Conservation (phyloP, 2,797 vertebrate species). For the Hydrolagus colliei region DNA sequence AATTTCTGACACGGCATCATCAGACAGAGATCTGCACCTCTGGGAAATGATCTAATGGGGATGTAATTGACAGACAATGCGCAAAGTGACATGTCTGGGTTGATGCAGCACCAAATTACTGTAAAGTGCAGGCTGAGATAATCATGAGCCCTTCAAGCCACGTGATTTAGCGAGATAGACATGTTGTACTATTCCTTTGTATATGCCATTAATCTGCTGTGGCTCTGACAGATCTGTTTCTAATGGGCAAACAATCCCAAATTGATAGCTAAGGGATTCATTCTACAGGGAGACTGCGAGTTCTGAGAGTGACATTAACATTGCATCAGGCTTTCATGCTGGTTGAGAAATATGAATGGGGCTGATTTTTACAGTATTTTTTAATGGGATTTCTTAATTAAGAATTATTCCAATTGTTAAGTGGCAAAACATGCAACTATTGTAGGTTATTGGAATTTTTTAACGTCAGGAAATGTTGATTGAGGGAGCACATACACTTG, state of each 20-base stretch:
- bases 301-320: neutral
- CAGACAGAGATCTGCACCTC: neutral
- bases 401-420: too few relatives aligned
- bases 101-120: neutral
- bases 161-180: neutral
- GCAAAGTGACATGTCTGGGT: neutral
- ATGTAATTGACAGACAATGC: constrained; percentile 9
- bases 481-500: neutral
- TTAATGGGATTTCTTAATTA: neutral
- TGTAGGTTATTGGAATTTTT: neutral
- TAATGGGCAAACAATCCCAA: neutral
- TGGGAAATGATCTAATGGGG: neutral
- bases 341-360: neutral
- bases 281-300: neutral
- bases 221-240: neutral
- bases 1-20: neutral
- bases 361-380: neutral
- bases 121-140: neutral
- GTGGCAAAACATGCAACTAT: neutral
- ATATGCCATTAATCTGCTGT: neutral
- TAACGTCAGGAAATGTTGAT: neutral
- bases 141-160: constrained; percentile 20
- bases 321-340: neutral
- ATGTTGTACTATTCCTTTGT: neutral
- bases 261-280: neutral